Percentiles rank a stretch among this genome's conserved stretches.
Conservation (phyloP, 1,140 invertebrate species). For the Conus betulinus region DNA sequence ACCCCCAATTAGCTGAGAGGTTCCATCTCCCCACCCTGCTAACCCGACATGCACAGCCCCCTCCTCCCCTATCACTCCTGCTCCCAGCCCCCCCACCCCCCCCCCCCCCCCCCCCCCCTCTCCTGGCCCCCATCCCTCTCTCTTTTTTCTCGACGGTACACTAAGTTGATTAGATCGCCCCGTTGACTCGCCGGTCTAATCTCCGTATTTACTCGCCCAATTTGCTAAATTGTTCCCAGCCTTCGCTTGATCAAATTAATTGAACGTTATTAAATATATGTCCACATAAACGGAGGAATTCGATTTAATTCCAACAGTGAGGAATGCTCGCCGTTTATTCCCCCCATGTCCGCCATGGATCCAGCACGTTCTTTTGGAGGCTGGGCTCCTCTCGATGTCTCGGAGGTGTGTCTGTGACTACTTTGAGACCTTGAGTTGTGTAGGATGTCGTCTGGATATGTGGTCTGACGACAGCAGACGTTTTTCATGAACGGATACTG, state of each 20-base stretch:
- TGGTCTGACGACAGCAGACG: too few relatives aligned
- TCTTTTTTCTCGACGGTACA: neutral
- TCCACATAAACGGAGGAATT: slow-evolving; percentile 42
- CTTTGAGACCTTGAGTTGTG: too few relatives aligned
- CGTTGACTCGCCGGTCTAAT: slow-evolving; percentile 27
- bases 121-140: neutral
- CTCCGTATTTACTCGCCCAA: slow-evolving; percentile 40
- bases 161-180: slow-evolving; percentile 39
- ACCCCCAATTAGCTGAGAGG: slow-evolving; percentile 36
- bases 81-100: too few relatives aligned
- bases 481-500: too few relatives aligned
- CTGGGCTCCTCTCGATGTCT: neutral
- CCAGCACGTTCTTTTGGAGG: neutral
- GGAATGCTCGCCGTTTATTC: slow-evolving; percentile 28
- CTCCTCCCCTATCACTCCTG: neutral
- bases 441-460: too few relatives aligned
- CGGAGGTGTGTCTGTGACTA: neutral
- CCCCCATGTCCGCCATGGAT: neutral
- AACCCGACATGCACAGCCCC: neutral
- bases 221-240: slow-evolving; percentile 37
- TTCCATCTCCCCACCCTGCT: neutral
- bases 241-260: slow-evolving; percentile 40
- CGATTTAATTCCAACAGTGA: slow-evolving; percentile 39
- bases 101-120: neutral
- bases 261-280: slow-evolving; percentile 44